Conservation (phyloP, 2,888 invertebrate species). For the Protula sp. region DNA sequence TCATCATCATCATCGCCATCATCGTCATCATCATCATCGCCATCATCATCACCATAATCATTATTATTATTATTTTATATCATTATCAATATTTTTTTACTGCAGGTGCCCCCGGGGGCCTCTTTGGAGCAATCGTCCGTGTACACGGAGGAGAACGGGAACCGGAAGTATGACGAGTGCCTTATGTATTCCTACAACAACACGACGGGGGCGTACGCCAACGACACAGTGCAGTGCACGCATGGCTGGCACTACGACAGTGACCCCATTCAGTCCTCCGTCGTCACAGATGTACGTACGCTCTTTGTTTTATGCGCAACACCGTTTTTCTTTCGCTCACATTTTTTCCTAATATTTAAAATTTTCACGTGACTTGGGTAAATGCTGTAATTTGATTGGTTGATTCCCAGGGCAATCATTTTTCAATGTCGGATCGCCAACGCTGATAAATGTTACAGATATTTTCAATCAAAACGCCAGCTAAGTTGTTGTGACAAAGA, state of each 20-base stretch:
- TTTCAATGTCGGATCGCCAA: no score
- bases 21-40: conserved; percentile 16
- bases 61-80: no score
- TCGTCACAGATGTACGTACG: conserved; percentile 24
- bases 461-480: no score
- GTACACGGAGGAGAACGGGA: conserved; percentile 1
- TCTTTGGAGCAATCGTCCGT: conserved; percentile 12
- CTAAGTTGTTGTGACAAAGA: no score
- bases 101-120: conserved; percentile 14
- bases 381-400: no score
- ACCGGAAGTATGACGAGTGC: conserved; percentile 9
- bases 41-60: no score
- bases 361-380: no score
- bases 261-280: conserved; percentile 16
- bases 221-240: conserved; percentile 17
- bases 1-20: conserved; percentile 17
- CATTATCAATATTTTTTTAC: conserved; percentile 10
- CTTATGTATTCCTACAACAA: conserved; percentile 8
- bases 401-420: no score
- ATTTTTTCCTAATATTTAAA: no score
- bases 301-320: background rate
- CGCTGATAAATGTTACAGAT: no score
- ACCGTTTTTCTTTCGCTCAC: no score
- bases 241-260: conserved; percentile 22
- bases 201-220: conserved; percentile 13